Percentiles rank a stretch among this genome's conserved stretches.
phyloP scores from a whole-genome alignment of 2,888 invertebrate genomes.

The Nysson spinosus region DNA sequence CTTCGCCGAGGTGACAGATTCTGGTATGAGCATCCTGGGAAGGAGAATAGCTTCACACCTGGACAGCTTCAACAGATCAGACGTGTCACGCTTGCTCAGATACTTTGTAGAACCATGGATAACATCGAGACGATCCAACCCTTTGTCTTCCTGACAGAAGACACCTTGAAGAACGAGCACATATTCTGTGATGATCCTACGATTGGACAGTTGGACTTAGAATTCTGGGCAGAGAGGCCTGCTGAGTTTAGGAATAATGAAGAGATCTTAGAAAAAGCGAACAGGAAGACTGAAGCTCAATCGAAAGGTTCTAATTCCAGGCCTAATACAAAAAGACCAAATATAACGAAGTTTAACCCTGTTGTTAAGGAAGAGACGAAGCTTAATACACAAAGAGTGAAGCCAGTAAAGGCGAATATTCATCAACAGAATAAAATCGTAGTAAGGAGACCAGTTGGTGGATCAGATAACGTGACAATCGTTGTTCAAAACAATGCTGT shows the following conservation, averaged over 20 bases:
- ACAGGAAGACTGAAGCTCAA: neutral
- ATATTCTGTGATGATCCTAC: constrained; percentile 80
- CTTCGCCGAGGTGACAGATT: constrained; percentile 88
- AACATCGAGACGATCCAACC: constrained; percentile 84
- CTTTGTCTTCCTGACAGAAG: constrained; percentile 83
- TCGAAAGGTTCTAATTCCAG: neutral
- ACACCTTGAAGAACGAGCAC: constrained; percentile 81
- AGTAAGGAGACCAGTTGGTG: constrained; percentile 64
- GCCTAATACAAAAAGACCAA: neutral
- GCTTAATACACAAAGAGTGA: constrained; percentile 29
- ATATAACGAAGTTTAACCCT: neutral
- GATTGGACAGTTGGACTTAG: constrained; percentile 80
- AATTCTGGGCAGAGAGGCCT: constrained; percentile 81
- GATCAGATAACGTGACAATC: constrained; percentile 69
- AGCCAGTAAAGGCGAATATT: constrained; percentile 63
- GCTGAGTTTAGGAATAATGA: constrained; percentile 7
- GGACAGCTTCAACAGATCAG: constrained; percentile 87
- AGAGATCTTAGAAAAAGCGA: constrained; percentile 6
- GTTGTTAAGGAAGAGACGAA: constrained; percentile 19
- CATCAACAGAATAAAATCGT: constrained; percentile 68
- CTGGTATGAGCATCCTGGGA: constrained; percentile 87
- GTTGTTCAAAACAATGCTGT: constrained; percentile 71
- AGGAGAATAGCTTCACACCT: constrained; percentile 86
- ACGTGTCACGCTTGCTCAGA: constrained; percentile 84
- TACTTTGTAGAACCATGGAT: constrained; percentile 84